Evolutionary conservation across 2,113 vertebrate species (phyloP), one percentile per base, ranked within the genome.

Genomic region (Leucoraja erinaceus): DNA sequence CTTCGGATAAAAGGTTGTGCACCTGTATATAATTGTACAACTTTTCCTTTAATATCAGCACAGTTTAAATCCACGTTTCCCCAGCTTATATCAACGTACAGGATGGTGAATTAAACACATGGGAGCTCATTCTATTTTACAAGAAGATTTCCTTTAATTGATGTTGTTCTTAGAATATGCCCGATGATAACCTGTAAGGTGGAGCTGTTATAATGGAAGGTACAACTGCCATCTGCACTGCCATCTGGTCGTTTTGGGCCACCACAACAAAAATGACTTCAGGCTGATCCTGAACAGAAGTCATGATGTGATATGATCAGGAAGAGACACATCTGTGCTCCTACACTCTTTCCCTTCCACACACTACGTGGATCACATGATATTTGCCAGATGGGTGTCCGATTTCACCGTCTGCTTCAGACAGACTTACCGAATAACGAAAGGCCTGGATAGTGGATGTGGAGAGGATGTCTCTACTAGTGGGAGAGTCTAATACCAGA

Each of bases 301-400:
- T 91, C 33, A 33, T 54, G 72, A 74, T 54, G 68, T 74, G 90
- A 91, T 74, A 91, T 91, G 38, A 91, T 91, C 68, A 91, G 66
- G 90, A 91, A 72, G 47, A 91, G 90, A 14, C 68, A 91, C 90
- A 91, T 38, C 90, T 91, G 90, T 74, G 90, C 90, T 90, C 63
- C n/a, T 28, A 7, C 8, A 38, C 31, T 20, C 63, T 91, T 74
- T 66, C 63, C 38, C 3, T 6, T 72, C 54, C 90, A 91, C 90
- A 91, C 47, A 72, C 72, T 91, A 91, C 33, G 66, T 91, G 90
- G 90, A 14, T 72, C 90, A 74, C 38, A 11, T 70, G 38, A 47
- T 31, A 20, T 31, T 70, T 54, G 22, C n/a, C 90, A 91, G 90
- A 91, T 91, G 33, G 90, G 90, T 91, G 10, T 91, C 90, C 72